Evolutionary conservation across 2,797 vertebrate genomes (phyloP).

Genomic region (Siniperca scherzeri): DNA sequence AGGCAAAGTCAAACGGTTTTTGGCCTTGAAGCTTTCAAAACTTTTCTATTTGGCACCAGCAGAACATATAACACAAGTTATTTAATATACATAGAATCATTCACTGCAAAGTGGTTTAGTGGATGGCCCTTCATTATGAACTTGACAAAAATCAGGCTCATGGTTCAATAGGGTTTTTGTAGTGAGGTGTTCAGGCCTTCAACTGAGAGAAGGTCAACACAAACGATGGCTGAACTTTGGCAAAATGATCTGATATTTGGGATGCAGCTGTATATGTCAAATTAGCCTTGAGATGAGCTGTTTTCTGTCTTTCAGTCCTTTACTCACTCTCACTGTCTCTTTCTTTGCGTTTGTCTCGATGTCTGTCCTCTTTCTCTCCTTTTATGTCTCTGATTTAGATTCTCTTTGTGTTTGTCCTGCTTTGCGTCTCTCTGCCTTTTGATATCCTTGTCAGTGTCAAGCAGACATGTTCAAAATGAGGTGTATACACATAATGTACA

Average conservation of each 20-base stretch:
- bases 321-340: neutral
- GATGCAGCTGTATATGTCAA: conserved; percentile 20
- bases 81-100: neutral
- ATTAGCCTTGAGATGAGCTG: conserved; percentile 9
- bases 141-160: conserved; percentile 1
- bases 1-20: neutral
- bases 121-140: neutral
- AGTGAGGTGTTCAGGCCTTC: conserved; percentile 2
- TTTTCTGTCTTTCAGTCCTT: conserved; percentile 1
- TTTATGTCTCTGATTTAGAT: neutral
- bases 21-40: neutral
- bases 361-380: neutral
- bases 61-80: neutral
- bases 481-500: neutral
- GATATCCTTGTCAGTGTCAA: neutral
- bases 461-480: neutral
- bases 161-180: conserved; percentile 6
- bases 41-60: neutral
- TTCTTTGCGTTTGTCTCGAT: neutral
- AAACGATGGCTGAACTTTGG: conserved; percentile 51
- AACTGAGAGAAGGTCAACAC: conserved; percentile 44
- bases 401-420: neutral
- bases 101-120: neutral
- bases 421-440: conserved; percentile 9
- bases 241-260: conserved; percentile 46